Base-by-base conservation (phyloP, 1,140 invertebrate genomes). In the Caerostris darwini region DNA sequence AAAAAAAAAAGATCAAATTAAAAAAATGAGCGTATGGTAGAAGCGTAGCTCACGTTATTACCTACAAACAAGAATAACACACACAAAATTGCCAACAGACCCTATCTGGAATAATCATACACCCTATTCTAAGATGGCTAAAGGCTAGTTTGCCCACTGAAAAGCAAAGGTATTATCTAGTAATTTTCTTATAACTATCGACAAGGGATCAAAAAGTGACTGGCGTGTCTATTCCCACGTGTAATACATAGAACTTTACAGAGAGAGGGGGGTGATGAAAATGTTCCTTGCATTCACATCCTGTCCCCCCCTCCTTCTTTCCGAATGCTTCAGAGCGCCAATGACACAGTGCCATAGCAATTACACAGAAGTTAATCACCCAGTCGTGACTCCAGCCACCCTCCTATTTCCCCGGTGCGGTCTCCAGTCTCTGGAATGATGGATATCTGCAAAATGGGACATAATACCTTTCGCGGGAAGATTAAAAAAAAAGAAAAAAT, bases 301-400 rank as follows among this genome's bases (percentile, higher is more conserved):
- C 50, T 67, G 34, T 50, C 61, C 34, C 34, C 34, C 50, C 5
- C 10, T 5, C 12, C 6, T 54, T 56, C 54, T 56, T 83, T 34
- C 56, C 14, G 14, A 54, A 83, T 56, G 50, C 81, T 17, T 14
- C 14, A 87, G 19, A 57, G 58, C 85, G 85, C 85, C 85, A 87
- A 87, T 87, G 85, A 87, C 56, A 88, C 86, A 67, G 86, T 69
- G 50, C 59, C 12, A 59, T 61, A 7, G 12, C 86, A 88, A 88
- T 88, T 88, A 88, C 86, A 88, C 86, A 53, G 86, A 88, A 88
- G 86, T 67, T 88, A 88, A 88, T 88, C 86, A 88, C 14, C 54
- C 54, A 59, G 59, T 86, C 83, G 83, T 86, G 83, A 86, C 83
- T 59, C 7, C 4, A 19, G 8, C 83, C 83, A 59, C 83, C 81